Base-by-base conservation (phyloP, 2,797 vertebrate species). In the Meda fulgida region DNA sequence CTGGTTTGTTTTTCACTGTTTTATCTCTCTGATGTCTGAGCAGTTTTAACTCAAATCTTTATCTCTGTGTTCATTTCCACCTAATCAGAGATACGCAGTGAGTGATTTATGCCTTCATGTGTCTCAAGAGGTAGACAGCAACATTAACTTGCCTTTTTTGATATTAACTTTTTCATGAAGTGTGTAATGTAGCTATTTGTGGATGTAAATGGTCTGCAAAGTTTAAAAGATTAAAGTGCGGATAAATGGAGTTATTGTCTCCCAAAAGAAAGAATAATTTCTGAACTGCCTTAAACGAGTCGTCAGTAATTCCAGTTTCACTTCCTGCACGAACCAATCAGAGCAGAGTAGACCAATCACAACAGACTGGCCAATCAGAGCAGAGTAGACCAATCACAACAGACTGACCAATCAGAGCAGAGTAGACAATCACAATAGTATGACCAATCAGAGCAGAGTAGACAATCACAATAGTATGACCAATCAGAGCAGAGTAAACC, bases 11-110 rank as follows among this genome's bases (percentile, higher is more conserved):
- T 73, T 73, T 82, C 43, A 76, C 72, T 66, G 26, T 6, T 51
- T 86, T 48, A 36, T 87, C 77, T 79, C 77, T 65, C 29, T 85
- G 63, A 73, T 69, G 19, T 65, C 48, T 66, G 48, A 46, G 51
- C 66, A 40, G 72, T 75, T 84, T 70, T 60, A 71, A 40, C 60
- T 86, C 75, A 11, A 58, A 69, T 72, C 72, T 88, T 63, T 26
- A 19, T 46, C 16, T 51, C 43, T n/a, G 1, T 19, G 31, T n/a
- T n/a, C 31, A 63, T 63, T 63, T 78, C 55, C 53, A 40, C 36
- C 23, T 29, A 43, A 46, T 46, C 76, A 78, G 4, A 78, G 36
- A 40, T 10, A 23, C 31, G 16, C 7, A 9, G 18, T 40, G n/a
- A n/a, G n/a, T n/a, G n/a, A n/a, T n/a, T n/a, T n/a, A n/a, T n/a